Evolutionary conservation across 1,140 invertebrate genomes (phyloP).

Genomic region (Choristoneura fumiferana): DNA sequence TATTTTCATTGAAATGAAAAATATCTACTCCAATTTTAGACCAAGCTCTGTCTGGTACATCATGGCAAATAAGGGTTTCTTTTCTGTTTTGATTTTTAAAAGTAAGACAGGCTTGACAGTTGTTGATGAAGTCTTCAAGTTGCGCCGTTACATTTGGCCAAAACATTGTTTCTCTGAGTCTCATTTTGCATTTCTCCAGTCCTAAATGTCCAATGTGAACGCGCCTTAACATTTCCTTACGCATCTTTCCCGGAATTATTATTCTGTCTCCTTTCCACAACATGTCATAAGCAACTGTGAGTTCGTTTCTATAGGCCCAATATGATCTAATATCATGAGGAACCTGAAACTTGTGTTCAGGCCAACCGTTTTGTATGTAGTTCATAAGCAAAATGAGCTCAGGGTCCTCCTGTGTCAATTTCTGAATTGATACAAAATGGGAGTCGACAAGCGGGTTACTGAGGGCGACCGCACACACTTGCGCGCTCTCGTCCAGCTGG

Average conservation of each 20-base stretch:
- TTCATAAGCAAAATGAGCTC: not conserved
- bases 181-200: constrained; percentile 17
- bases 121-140: constrained; percentile 2
- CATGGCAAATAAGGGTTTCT: constrained; percentile 45
- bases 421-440: not conserved
- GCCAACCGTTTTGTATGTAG: constrained; percentile 10
- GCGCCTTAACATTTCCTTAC: constrained; percentile 38
- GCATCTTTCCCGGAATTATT: constrained; percentile 44
- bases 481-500: not conserved
- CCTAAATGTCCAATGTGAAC: constrained; percentile 14
- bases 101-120: constrained; percentile 8
- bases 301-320: constrained; percentile 30
- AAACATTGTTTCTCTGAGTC: constrained; percentile 7
- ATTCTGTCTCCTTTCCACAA: constrained; percentile 41
- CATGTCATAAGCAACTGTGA: constrained; percentile 37
- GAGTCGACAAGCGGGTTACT: not conserved
- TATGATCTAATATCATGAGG: constrained; percentile 20
- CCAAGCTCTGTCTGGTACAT: constrained; percentile 41
- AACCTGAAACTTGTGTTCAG: not conserved
- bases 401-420: not conserved
- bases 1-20: constrained; percentile 42
- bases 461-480: too few species aligned
- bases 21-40: constrained; percentile 49
- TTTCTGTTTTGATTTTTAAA: constrained; percentile 28
- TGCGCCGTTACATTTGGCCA: constrained; percentile 11